These are phyloP conservation scores for Cerceris ruficornis DNA, from an alignment of 2,888 invertebrate species.

Conservation along the genomic window DNA sequence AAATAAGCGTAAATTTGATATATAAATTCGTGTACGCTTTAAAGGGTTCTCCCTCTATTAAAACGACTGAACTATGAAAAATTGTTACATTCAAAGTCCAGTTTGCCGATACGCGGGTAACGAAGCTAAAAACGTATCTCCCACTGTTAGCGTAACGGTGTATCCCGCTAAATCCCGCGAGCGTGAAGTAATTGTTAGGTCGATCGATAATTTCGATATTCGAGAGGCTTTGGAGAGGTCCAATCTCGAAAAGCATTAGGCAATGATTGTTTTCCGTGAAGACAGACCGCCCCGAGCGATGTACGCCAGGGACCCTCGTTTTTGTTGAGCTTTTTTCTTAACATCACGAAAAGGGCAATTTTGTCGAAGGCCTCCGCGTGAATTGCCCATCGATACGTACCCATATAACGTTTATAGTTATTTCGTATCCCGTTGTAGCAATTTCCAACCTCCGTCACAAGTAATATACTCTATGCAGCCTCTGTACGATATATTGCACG, in stretches of 20 bases:
- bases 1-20: no score
- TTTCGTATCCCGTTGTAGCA: no score
- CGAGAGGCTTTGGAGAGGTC: slow-evolving; percentile 10
- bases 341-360: slow-evolving; percentile 19
- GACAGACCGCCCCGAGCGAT: slow-evolving; percentile 16
- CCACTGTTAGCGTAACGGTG: neutral
- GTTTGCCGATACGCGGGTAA: neutral
- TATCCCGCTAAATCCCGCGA: neutral
- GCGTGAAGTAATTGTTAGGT: slow-evolving; percentile 26
- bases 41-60: no score
- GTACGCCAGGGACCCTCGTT: neutral
- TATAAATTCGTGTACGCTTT: no score
- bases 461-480: no score
- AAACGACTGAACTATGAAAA: no score
- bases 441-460: no score
- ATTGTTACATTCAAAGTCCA: neutral
- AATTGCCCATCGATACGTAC: neutral
- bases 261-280: slow-evolving; percentile 43
- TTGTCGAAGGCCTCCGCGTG: neutral
- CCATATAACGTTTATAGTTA: neutral
- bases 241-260: slow-evolving; percentile 16
- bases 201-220: slow-evolving; percentile 28
- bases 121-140: neutral
- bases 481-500: neutral
- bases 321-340: slow-evolving; percentile 18